A percentile compares a stretch with the other conserved stretches of the same genome.
phyloP scores from a whole-genome alignment of 2,888 invertebrate species.

The Monopis laevigella region DNA sequence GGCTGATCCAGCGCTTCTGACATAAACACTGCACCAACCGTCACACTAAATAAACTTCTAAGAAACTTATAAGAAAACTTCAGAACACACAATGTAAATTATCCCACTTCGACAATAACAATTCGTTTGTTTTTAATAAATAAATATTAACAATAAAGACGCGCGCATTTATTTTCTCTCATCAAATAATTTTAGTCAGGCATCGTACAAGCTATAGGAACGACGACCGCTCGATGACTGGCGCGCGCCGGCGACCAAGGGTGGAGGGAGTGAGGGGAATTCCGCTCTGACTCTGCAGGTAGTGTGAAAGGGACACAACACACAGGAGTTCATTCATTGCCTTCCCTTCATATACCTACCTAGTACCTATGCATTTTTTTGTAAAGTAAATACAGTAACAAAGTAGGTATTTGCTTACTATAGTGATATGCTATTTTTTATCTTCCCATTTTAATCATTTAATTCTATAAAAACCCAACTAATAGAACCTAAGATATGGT shows the following conservation, averaged over 20 bases:
- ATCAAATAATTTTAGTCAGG: constrained; percentile 25
- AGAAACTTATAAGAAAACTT: constrained; percentile 6
- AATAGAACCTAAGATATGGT: too few species aligned
- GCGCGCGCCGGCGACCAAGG: constrained; percentile 20
- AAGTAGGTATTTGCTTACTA: too few species aligned
- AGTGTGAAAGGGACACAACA: constrained; percentile 23
- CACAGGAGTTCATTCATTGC: constrained; percentile 3
- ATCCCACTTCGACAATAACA: neutral
- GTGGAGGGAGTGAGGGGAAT: constrained; percentile 23
- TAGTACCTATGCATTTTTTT: too few species aligned
- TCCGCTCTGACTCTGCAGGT: too few species aligned
- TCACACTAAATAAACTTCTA: neutral
- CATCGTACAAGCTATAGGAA: constrained; percentile 18
- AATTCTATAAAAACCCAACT: too few species aligned
- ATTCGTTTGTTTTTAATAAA: constrained; percentile 49
- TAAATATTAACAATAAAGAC: constrained; percentile 39
- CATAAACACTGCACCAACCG: constrained; percentile 62
- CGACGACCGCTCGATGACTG: constrained; percentile 57
- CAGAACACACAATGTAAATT: neutral
- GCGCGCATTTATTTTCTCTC: constrained; percentile 44
- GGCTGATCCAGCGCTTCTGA: constrained; percentile 51
- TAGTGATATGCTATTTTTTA: too few species aligned
- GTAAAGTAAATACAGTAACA: too few species aligned
- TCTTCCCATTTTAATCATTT: too few species aligned
- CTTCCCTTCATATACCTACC: too few species aligned